These are phyloP conservation scores for Ceratoteleas bidentatus DNA, from an alignment of 1,140 invertebrate genomes.

Conservation along the genomic window DNA sequence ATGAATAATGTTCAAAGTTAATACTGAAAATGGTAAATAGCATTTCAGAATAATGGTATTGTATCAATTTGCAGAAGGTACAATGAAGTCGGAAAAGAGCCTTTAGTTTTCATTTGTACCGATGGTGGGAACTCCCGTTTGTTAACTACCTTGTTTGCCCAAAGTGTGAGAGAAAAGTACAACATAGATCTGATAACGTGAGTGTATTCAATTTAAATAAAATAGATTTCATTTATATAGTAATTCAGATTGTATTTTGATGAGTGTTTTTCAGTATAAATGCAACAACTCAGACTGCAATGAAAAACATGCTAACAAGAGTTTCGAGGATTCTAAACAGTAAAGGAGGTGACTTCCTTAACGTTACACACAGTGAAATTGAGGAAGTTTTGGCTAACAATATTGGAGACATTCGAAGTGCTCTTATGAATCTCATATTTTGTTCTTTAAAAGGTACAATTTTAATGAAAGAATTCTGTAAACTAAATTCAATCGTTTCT, in stretches of 20 bases:
- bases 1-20: slow-evolving; percentile 4
- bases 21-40: too few relatives aligned
- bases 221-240: not conserved
- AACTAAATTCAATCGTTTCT: too few relatives aligned
- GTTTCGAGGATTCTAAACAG: slow-evolving; percentile 82
- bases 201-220: not conserved
- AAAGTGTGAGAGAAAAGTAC: slow-evolving; percentile 83
- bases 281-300: slow-evolving; percentile 83
- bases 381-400: slow-evolving; percentile 86
- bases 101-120: slow-evolving; percentile 87
- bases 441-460: slow-evolving; percentile 84
- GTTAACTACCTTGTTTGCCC: slow-evolving; percentile 84
- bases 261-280: slow-evolving; percentile 83
- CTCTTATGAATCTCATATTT: slow-evolving; percentile 87
- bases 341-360: slow-evolving; percentile 80
- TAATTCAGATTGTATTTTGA: not conserved
- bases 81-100: slow-evolving; percentile 83
- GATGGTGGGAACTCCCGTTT: slow-evolving; percentile 84
- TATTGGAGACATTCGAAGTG: slow-evolving; percentile 87
- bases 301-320: slow-evolving; percentile 86
- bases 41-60: not conserved
- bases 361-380: slow-evolving; percentile 82
- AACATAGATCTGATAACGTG: slow-evolving; percentile 85
- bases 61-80: slow-evolving; percentile 82
- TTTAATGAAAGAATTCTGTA: too few relatives aligned